Percentiles rank a stretch among this genome's conserved stretches.
Conservation (phyloP, 2,888 invertebrate species). For the Acanthoscelides obtectus region DNA sequence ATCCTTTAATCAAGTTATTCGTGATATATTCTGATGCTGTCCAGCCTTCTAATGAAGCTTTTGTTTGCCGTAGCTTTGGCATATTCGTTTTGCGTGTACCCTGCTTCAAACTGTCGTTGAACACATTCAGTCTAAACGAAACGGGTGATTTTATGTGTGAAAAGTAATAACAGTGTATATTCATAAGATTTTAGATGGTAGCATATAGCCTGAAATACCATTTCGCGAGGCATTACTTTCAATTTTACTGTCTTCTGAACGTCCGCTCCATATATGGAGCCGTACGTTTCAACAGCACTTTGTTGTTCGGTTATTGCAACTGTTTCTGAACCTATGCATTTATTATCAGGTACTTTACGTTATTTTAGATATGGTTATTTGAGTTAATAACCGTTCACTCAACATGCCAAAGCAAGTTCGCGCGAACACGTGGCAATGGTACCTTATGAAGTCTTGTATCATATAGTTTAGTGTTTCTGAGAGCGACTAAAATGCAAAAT, state of each 20-base stretch:
- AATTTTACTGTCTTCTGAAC: neutral
- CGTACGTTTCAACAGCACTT: neutral
- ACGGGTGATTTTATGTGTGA: neutral
- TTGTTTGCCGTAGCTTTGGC: neutral
- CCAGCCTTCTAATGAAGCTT: neutral
- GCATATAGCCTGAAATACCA: neutral
- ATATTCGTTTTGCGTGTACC: neutral
- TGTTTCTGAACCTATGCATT: neutral
- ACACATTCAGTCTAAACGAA: neutral
- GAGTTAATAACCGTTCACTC: no score
- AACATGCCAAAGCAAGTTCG: no score
- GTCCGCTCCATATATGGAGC: neutral
- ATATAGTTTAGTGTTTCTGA: no score
- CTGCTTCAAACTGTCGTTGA: neutral
- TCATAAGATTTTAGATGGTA: neutral
- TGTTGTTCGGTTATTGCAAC: neutral
- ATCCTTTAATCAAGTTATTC: no score
- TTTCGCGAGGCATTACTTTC: neutral
- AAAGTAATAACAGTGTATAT: neutral
- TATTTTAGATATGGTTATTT: no score
- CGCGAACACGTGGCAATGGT: no score
- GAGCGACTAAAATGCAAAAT: no score
- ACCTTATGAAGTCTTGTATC: no score
- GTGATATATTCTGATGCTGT: no score
- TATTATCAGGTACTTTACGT: neutral